Percentiles rank a stretch among this genome's conserved stretches.
Evolutionary conservation across 64 coral and sea anemone species (phyloP).

Genomic region (Stylophora pistillata): DNA sequence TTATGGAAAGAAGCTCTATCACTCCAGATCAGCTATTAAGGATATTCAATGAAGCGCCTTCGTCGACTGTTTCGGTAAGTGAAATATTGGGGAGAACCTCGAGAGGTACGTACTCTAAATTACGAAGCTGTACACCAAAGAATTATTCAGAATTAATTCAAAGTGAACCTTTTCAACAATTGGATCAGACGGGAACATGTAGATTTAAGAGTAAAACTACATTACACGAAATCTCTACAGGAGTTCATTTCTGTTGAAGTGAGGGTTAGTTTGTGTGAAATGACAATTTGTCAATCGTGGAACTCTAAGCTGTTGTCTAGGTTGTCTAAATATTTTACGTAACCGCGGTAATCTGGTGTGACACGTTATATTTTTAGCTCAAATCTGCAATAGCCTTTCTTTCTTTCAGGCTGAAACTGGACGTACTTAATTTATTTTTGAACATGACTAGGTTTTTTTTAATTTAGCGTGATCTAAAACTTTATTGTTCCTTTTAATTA

Average conservation of each 20-base stretch:
- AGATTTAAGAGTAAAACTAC: too few species aligned
- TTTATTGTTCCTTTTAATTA: neutral
- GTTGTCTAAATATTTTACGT: slow-evolving; percentile 1
- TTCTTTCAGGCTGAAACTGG: neutral
- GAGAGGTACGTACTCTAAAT: too few species aligned
- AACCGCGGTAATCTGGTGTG: too few species aligned
- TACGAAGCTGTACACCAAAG: too few species aligned
- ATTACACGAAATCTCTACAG: too few species aligned
- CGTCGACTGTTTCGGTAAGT: slow-evolving; percentile 75
- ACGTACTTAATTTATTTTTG: neutral
- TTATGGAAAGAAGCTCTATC: slow-evolving; percentile 69
- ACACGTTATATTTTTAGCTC: neutral
- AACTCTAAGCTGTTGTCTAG: neutral
- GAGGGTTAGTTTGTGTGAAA: neutral
- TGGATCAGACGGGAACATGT: too few species aligned
- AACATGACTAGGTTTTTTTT: neutral
- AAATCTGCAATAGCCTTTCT: neutral
- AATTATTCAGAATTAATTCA: too few species aligned
- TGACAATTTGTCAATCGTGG: neutral
- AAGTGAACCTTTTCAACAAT: too few species aligned
- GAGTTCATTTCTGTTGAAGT: neutral
- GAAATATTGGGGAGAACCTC: neutral
- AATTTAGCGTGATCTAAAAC: neutral
- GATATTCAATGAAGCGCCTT: slow-evolving; percentile 60
- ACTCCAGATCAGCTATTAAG: slow-evolving; percentile 67